A percentile compares a stretch with the other conserved stretches of the same genome.
phyloP scores from a whole-genome alignment of 2,888 invertebrate genomes.

The Busseola fusca region DNA sequence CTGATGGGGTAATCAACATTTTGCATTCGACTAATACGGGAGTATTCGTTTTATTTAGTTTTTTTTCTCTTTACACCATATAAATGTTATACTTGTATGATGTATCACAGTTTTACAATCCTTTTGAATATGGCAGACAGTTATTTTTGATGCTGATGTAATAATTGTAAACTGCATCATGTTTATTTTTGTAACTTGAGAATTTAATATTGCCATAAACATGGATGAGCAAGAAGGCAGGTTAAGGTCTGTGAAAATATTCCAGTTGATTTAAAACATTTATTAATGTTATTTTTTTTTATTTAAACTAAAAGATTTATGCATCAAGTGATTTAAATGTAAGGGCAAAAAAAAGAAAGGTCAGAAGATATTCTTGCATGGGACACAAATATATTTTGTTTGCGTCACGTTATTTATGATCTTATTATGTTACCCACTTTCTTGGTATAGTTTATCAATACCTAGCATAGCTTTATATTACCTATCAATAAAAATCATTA shows the following conservation, averaged over 20 bases:
- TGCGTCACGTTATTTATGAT: background rate
- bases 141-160: slow-evolving; percentile 15
- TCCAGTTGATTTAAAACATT: slow-evolving; percentile 19
- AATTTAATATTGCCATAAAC: slow-evolving; percentile 43
- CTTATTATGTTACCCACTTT: background rate
- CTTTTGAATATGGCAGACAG: background rate
- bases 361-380: background rate
- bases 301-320: slow-evolving; percentile 1
- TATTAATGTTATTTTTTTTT: slow-evolving; percentile 1
- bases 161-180: slow-evolving; percentile 13
- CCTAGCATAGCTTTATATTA: background rate
- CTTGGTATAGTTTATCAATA: background rate
- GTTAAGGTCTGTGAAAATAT: slow-evolving; percentile 27
- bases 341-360: background rate
- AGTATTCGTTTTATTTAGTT: background rate
- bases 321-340: background rate
- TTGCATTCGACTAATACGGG: slow-evolving; percentile 45
- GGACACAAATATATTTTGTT: background rate
- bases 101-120: background rate
- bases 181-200: slow-evolving; percentile 21
- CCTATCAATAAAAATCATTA: slow-evolving; percentile 1
- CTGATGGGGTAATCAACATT: slow-evolving; percentile 66
- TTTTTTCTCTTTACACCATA: too few relatives aligned
- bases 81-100: background rate
- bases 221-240: slow-evolving; percentile 8